Conservation (phyloP, 2,797 vertebrate species). For the Cynodonichthys magdalenae region DNA sequence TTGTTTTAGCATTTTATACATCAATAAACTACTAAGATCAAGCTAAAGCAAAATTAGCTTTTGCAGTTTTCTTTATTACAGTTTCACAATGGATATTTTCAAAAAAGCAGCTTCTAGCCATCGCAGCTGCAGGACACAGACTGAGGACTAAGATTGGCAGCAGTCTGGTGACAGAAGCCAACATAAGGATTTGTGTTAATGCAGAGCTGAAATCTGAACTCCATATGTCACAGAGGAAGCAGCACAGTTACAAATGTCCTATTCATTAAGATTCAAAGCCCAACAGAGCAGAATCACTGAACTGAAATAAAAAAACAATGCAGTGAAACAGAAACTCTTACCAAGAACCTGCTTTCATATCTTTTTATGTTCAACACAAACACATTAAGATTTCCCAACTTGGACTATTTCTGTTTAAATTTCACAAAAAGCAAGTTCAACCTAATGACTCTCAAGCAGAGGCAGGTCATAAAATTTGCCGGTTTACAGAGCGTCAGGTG, state of each 20-base stretch:
- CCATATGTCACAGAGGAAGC: conserved; percentile 25
- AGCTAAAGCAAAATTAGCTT: no score
- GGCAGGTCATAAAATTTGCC: neutral
- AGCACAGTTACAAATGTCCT: neutral
- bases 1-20: no score
- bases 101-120: no score
- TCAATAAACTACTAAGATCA: no score
- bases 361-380: neutral
- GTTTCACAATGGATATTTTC: no score
- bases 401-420: neutral
- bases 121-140: neutral
- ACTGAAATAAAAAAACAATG: conserved; percentile 10
- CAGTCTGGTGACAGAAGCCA: conserved; percentile 31
- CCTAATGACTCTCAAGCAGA: neutral
- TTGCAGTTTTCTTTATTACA: no score
- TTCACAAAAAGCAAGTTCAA: neutral
- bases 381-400: neutral
- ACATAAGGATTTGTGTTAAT: conserved; percentile 35
- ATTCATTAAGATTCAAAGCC: conserved; percentile 7
- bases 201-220: conserved; percentile 34
- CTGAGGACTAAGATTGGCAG: conserved; percentile 17
- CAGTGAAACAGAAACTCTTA: conserved; percentile 6
- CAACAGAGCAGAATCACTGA: neutral
- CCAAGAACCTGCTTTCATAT: neutral
- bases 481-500: conserved; percentile 29